Evolutionary conservation across 2,888 invertebrate species (phyloP).

Genomic region (Phytoseiulus persimilis): DNA sequence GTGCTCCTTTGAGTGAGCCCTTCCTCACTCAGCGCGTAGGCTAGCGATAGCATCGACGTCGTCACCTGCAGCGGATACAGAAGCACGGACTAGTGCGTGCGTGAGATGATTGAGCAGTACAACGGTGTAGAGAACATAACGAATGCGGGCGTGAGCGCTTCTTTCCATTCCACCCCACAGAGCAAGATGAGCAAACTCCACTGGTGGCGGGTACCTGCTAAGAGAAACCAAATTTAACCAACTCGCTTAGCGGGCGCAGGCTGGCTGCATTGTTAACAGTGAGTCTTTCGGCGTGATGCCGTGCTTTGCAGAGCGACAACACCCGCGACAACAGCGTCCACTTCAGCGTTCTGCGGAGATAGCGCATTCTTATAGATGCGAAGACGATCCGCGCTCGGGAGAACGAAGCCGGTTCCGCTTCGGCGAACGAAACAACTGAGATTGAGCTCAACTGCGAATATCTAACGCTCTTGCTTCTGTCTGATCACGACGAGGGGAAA

Average conservation of each 20-base stretch:
- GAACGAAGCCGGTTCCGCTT: too few species aligned
- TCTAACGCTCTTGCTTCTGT: not conserved
- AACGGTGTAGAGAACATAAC: not conserved
- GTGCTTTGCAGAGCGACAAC: not conserved
- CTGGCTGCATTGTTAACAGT: conserved; percentile 5
- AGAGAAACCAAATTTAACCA: not conserved
- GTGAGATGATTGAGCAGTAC: not conserved
- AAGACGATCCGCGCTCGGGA: not conserved
- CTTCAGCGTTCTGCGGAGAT: not conserved
- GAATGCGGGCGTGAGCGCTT: not conserved
- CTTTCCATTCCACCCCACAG: not conserved
- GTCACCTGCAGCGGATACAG: not conserved
- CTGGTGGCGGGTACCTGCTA: not conserved
- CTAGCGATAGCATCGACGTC: not conserved
- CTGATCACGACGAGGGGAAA: not conserved
- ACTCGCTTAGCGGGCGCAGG: not conserved
- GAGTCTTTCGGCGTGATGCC: not conserved
- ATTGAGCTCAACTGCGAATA: not conserved
- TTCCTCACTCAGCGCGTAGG: too few species aligned
- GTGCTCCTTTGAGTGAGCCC: not conserved
- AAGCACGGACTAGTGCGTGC: not conserved
- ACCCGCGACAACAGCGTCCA: not conserved
- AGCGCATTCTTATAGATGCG: not conserved
- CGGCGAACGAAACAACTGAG: not conserved
- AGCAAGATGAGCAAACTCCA: not conserved